Conservation (phyloP, 1,140 invertebrate species). For the Steinernema khuongi region DNA sequence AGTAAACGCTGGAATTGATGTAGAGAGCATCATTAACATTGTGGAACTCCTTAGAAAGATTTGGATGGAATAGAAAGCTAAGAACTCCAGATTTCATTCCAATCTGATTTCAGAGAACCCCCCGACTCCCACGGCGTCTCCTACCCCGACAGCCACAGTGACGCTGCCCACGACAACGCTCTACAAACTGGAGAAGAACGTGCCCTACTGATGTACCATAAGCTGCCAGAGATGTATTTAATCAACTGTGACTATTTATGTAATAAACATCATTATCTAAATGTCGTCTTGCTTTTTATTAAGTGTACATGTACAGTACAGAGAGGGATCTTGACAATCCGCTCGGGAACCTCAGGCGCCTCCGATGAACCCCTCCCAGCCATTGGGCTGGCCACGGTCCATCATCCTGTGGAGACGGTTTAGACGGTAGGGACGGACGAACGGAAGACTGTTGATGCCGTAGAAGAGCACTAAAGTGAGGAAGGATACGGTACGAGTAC, state of each 20-base stretch:
- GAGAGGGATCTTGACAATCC: no score
- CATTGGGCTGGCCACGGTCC: neutral
- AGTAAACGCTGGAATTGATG: no score
- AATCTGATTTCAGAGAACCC: neutral
- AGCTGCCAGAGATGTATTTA: neutral
- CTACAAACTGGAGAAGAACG: conserved; percentile 8
- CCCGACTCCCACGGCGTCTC: neutral
- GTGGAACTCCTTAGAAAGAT: no score
- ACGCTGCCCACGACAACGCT: neutral
- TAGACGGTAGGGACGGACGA: neutral
- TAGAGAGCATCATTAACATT: no score
- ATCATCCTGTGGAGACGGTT: neutral
- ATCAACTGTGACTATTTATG: neutral
- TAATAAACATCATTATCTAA: no score
- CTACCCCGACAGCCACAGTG: neutral
- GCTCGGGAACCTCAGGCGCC: neutral
- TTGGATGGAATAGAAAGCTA: no score
- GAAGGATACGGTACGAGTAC: neutral
- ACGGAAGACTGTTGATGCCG: conserved; percentile 5
- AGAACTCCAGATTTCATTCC: neutral
- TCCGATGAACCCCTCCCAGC: neutral
- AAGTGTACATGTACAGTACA: no score
- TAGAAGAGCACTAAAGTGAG: neutral
- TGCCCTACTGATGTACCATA: neutral
- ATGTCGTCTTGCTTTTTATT: no score